Base-by-base conservation (phyloP, 1,140 invertebrate genomes). In the Pogonomyrmex barbatus region DNA sequence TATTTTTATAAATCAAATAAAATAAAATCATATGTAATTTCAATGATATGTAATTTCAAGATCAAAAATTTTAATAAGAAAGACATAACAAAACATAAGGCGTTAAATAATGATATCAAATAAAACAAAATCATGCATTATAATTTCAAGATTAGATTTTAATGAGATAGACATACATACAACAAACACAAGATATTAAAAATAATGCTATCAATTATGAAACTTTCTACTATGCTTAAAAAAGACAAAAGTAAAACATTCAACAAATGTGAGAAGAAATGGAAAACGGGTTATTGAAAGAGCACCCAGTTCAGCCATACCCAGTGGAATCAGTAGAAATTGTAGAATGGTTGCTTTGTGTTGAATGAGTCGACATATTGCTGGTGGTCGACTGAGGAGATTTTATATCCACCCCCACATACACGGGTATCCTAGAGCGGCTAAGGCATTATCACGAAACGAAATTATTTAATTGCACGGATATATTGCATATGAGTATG, bases 341-440 rank as follows among this genome's bases (percentile, higher is more conserved):
- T 87, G 94, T 95, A 85, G 94, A 95, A 90, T 95, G 92, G 92
- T 94, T 95, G 93, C 94, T 95, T 94, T 94, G 94, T 89, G 92
- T 94, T 63, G 94, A 95, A 91, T 95, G 93, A 92, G 94, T 94
- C 87, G 95, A 94, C 93, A 95, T 93, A 94, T 95, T 95, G 93
- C 94, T 95, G 91, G 93, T 95, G 81, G 94, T 95, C 87, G 94
- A 95, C 90, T 94, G 94, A 86, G 94, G 94, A 90, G 94, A 95
- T 93, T 95, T 94, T 87, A 94, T 94, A 90, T 95, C 94, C 86
- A 92, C 91, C 81, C 95, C 95, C 78, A 95, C 94, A 93, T 94
- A 96, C 24, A 95, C 94, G 82, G 95, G 95, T 77, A 96, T 96
- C 94, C 95, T 94, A 92, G 95, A 95, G 77, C 94, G 94, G 93